Base-by-base conservation (phyloP, 2,888 invertebrate genomes). In the Athrips mouffetella region DNA sequence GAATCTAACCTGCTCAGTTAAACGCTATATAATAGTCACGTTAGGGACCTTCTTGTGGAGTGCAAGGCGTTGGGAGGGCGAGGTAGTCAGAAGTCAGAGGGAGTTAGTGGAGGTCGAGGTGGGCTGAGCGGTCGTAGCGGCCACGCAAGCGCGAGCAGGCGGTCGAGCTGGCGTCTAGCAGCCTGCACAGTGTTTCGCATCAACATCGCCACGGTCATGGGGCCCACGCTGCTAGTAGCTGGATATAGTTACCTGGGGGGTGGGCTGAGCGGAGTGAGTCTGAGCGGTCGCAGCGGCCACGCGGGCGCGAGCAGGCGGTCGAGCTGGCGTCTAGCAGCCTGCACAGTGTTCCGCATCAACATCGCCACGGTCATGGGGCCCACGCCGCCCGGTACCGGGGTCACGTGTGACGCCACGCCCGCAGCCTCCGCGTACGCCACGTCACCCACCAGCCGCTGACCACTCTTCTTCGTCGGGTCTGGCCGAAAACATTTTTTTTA, bases 301-400 rank as follows among this genome's bases (percentile, higher is more conserved):
- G 82, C 70, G n/a, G 82, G 84, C 45, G 82, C 86, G n/a, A 91
- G 68, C 16, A 92, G 63, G 20, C 88, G 89, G 20, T 90, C 82
- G 10, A 91, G 90, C 46, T 91, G 89, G 42, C 90, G 89, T 61
- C 91, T 86, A 6, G 98, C 97, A 45, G 97, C 94, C 57, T 93
- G 90, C 27, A 98, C 94, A 0, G 98, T 98, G 85, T 99, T 99
- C 63, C 92, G 92, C 96, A 98, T 96, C 25, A 97, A 86, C 98
- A 98, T 98, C 15, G 98, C 98, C 55, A 98, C 99, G 0, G 99
- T 99, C 98, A 99, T 98, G 11, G 99, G 99, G 0, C 99, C 99
- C 52, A 99, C 99, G 54, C 99, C 99, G 48, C 96, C 96, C 8
- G 97, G 97, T 44, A 98, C 98, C 3, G 98, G 98, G 18, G 98